Evolutionary conservation across 2,888 invertebrate genomes (phyloP).

Genomic region (Drosophila mayaguana): DNA sequence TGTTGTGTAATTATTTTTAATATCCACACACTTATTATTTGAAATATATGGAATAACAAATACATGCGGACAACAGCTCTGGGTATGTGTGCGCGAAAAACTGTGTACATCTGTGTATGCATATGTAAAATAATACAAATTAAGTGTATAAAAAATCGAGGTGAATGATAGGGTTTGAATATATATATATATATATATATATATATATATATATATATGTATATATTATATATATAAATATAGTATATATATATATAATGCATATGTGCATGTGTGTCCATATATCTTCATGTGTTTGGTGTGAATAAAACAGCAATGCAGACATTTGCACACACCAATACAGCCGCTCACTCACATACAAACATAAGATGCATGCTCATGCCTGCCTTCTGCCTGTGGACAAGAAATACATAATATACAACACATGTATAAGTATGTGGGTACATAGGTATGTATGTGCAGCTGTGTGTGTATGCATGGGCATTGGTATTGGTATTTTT

Average conservation of each 20-base stretch:
- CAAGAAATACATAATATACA: conserved; percentile 10
- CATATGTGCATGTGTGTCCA: background rate
- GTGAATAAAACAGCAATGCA: conserved; percentile 12
- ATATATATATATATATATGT: background rate
- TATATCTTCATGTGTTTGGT: background rate
- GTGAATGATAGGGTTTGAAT: conserved; percentile 13
- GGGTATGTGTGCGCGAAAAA: background rate
- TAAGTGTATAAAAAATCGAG: conserved; percentile 34
- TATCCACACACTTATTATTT: conserved; percentile 12
- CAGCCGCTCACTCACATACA: background rate
- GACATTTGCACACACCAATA: conserved; percentile 8
- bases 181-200: background rate
- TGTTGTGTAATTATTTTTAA: conserved; percentile 43
- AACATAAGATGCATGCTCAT: conserved; percentile 17
- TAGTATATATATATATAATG: background rate
- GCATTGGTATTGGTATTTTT: conserved; percentile 23
- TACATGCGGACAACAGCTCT: conserved; percentile 6
- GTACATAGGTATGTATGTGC: background rate
- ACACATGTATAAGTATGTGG: conserved; percentile 1
- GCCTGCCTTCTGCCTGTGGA: conserved; percentile 9
- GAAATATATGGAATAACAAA: conserved; percentile 12
- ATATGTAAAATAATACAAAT: conserved; percentile 14
- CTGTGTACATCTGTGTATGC: conserved; percentile 22
- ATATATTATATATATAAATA: background rate
- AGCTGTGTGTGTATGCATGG: conserved; percentile 25